Base-by-base conservation (phyloP, 2,797 vertebrate genomes). In the Gallinago stenura region DNA sequence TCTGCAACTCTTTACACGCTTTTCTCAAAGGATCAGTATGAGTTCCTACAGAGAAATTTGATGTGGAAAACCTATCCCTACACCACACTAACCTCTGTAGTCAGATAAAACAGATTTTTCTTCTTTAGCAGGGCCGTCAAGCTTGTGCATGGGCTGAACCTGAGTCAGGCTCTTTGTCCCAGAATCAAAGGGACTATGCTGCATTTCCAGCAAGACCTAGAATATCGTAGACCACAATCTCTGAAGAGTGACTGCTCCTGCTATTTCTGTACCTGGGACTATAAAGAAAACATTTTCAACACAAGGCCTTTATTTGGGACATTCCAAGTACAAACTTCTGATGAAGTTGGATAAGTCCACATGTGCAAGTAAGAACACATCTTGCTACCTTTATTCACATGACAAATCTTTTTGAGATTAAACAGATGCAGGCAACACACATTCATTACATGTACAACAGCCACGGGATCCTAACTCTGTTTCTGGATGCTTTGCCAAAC, bases 401-500 rank as follows among this genome's bases (percentile, higher is more conserved):
- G 18, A 88, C 24, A 81, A 86, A 83, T 56, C 45, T 37, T 46
- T 84, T 35, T 68, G 77, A 84, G 68, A 84, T 83, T 84, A 77
- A 90, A 77, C 24, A 90, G 56, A 77, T 22, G 31, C 7, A 77
- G 56, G n/a, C 43, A 89, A 64, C 17, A 50, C 0, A 0, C 54
- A 53, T 35, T 65, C 35, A 66, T 69, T 69, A 5, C 15, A 70
- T 12, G 46, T 35, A 56, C 31, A 79, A 50, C 43, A 91, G 76
- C 56, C 73, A 82, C 3, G 1, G 54, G 73, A 84, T 69, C 66
- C 83, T 69, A 93, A 56, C 35, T 54, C 41, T 2, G 1, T 60
- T 83, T 61, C 71, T 72, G 79, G 45, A 79, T 62, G 41, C 37
- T 81, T n/a, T 89, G 79, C 73, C 93, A 95, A 91, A 84, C 50